Base-by-base conservation (phyloP, 2,888 invertebrate species). In the Trichogramma dendrolimi region DNA sequence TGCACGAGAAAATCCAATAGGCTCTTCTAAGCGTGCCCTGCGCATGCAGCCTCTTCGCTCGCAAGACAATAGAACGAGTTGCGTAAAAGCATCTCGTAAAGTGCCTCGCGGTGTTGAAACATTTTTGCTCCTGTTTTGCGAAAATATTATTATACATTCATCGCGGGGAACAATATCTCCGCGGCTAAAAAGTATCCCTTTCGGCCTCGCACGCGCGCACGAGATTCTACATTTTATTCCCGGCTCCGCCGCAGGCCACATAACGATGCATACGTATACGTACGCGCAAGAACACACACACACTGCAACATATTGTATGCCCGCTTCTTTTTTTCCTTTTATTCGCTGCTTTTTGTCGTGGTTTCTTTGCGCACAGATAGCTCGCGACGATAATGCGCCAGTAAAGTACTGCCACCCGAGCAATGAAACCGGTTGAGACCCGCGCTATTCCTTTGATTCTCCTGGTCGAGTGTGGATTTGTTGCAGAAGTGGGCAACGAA, bases 61-160 rank as follows among this genome's bases (percentile, higher is more conserved):
- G 41, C 27, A 52, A 47, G 53, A 49, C 56, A 62, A 59, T 55
- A 27, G 47, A 58, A 48, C 6, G 11, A 14, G 8, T 46, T 27
- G 11, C 11, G 47, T n/a, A 40, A 8, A 7, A 49, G 27, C n/a
- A 8, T 2, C 10, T 2, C 6, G 39, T 6, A n/a, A 27, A 27
- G 27, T 27, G 27, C 27, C 27, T 27, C 27, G 27, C 27, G 27
- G 27, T 27, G 27, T 27, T 27, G 27, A 46, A 46, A 49, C 6
- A 55, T 62, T 54, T 58, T 62, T 58, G 61, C 53, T 47, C 55
- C 58, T 55, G 58, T 57, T 58, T 46, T 42, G 38, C 49, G 54
- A 27, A 40, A 41, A 52, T 47, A 60, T 56, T 40, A 27, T 27
- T 27, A 27, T 27, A 39, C 47, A 55, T 27, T 55, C 54, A 54